Evolutionary conservation across 2,113 vertebrate species (phyloP), one percentile per base, ranked within the genome.

Genomic region (Eleginops maclovinus): DNA sequence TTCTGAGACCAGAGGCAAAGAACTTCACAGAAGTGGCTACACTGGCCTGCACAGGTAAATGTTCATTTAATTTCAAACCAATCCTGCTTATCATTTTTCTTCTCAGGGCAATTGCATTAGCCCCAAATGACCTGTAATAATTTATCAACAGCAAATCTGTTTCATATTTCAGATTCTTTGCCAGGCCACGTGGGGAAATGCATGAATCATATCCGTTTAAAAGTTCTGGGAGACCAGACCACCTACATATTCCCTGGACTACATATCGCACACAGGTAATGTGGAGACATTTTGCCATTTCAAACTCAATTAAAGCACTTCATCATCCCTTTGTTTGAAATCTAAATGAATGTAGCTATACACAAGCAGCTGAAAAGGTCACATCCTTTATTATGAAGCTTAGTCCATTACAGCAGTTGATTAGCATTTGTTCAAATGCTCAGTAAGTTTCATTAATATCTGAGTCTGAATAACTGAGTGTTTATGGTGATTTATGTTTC

Each of bases 11-110:
- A 36, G 95, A 96, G 53, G 87, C 94, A 43, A 95, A 93, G 55
- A 97, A 98, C 93, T 97, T 98, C 71, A 97, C 96, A 62, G 94
- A 96, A 89, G 95, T 98, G 66, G 96, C 96, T 65, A 95, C 96
- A 40, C 83, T 99, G 77, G 88, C 94, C 84, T 98, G 96, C 93
- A 94, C 89, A 96, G 96, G 97, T 99, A 90, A 81, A 81, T 62
- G 13, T 0, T 9, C 15, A 31, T 69, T 26, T 56, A n/a, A 31
- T 6, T 62, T 51, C 79, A 22, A 13, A 55, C 55, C 0, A 21
- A 46, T 44, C 47, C 7, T 28, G 36, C 26, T 60, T 26, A 73
- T 36, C 1, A 16, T 28, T 17, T 36, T 3, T 51, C 43, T 19
- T 21, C 2, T 21, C 5, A 50, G 13, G 68, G 24, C 9, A 15